phyloP scores from a whole-genome alignment of 2,113 vertebrate genomes.

The Zingel zingel region DNA sequence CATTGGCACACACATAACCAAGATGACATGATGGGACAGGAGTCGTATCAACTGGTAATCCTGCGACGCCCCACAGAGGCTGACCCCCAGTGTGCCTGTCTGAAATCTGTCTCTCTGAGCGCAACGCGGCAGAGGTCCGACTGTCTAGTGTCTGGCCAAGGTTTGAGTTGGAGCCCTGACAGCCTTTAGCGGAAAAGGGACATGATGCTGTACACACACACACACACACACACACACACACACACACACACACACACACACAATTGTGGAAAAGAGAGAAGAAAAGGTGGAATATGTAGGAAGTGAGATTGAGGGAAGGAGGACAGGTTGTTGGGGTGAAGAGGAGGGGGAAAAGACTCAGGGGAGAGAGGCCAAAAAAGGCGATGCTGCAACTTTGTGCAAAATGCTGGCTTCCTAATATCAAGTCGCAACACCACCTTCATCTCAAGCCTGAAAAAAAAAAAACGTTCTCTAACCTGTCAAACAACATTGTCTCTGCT shows the following conservation, averaged over 20 bases:
- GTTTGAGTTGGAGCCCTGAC: slow-evolving; percentile 71
- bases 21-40: slow-evolving; percentile 41
- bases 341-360: not conserved
- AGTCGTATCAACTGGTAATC: slow-evolving; percentile 40
- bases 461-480: too few relatives aligned
- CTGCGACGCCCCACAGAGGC: slow-evolving; percentile 19
- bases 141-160: slow-evolving; percentile 69
- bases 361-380: slow-evolving; percentile 25
- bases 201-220: slow-evolving; percentile 47
- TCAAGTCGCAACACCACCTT: not conserved
- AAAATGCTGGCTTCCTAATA: not conserved
- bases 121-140: slow-evolving; percentile 26
- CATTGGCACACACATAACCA: slow-evolving; percentile 8
- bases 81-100: slow-evolving; percentile 49
- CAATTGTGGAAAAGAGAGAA: slow-evolving; percentile 18
- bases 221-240: not conserved
- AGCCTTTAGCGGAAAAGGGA: slow-evolving; percentile 55
- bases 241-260: slow-evolving; percentile 13
- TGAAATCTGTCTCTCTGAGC: slow-evolving; percentile 54
- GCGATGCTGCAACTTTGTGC: not conserved
- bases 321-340: slow-evolving; percentile 42
- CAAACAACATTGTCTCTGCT: not conserved
- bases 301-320: slow-evolving; percentile 44
- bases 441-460: not conserved
- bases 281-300: slow-evolving; percentile 46